Conservation (phyloP, 2,113 vertebrate species). For the Silurus glanis region DNA sequence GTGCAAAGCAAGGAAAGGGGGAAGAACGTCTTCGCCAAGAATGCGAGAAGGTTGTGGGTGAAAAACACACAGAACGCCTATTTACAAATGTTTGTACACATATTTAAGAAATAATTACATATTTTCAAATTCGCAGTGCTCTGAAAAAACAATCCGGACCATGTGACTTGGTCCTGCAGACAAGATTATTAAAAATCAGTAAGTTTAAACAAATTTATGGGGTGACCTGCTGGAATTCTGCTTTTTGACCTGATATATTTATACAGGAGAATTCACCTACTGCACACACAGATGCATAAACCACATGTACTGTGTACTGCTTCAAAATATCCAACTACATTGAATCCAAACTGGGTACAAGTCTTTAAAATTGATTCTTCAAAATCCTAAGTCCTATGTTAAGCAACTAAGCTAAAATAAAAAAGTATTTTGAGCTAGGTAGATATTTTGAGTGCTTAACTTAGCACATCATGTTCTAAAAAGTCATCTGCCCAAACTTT, state of each 20-base stretch:
- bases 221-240: neutral
- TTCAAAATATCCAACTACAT: neutral
- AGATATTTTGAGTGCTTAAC: neutral
- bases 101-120: conserved; percentile 31
- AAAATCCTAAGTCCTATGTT: neutral
- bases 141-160: neutral
- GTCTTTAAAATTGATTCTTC: neutral
- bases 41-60: neutral
- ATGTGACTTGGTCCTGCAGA: neutral
- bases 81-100: conserved; percentile 45
- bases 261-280: neutral
- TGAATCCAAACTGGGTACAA: neutral
- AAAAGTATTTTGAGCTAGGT: neutral
- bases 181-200: neutral
- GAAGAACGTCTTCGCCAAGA: neutral
- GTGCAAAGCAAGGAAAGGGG: neutral
- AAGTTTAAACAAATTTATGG: neutral
- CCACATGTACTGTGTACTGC: neutral
- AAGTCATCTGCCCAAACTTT: neutral
- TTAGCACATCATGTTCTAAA: neutral
- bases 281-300: neutral
- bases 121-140: conserved; percentile 19
- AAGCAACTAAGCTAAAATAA: neutral
- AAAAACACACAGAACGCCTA: conserved; percentile 38
- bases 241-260: neutral